Conservation (phyloP, 2,113 vertebrate genomes). For the Pholis gunnellus region DNA sequence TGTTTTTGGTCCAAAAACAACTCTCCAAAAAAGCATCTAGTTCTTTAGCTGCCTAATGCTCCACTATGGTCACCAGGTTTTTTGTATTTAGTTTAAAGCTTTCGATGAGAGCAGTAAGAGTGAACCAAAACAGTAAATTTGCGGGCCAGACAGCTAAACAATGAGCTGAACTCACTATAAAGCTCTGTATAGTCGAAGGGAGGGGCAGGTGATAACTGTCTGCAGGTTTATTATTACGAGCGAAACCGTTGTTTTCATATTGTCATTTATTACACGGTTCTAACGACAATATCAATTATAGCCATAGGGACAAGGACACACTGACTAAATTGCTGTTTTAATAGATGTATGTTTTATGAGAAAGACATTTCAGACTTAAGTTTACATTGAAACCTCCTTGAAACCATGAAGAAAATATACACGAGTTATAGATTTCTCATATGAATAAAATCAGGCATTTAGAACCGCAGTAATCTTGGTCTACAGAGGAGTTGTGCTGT, state of each 20-base stretch:
- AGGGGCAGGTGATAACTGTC: neutral
- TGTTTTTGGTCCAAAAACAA: neutral
- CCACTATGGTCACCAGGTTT: neutral
- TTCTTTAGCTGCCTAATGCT: neutral
- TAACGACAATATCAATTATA: neutral
- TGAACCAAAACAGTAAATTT: neutral
- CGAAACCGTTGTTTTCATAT: neutral
- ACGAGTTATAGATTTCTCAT: slow-evolving; percentile 27
- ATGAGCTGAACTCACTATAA: neutral
- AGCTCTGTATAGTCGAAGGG: neutral
- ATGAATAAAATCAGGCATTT: slow-evolving; percentile 51
- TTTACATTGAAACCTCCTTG: slow-evolving; percentile 5
- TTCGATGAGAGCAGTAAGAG: neutral
- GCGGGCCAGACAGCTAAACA: neutral
- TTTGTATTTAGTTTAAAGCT: neutral
- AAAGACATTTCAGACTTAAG: neutral
- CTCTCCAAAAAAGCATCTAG: neutral
- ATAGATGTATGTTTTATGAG: neutral
- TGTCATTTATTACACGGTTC: neutral
- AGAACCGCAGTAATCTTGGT: slow-evolving; percentile 40
- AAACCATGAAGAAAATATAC: slow-evolving; percentile 9
- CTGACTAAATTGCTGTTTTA: neutral
- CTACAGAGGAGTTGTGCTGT: slow-evolving; percentile 39
- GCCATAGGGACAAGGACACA: neutral
- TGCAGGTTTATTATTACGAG: neutral